These are phyloP conservation scores for Onchidella celtica DNA, from an alignment of 2,888 invertebrate species.

Conservation along the genomic window DNA sequence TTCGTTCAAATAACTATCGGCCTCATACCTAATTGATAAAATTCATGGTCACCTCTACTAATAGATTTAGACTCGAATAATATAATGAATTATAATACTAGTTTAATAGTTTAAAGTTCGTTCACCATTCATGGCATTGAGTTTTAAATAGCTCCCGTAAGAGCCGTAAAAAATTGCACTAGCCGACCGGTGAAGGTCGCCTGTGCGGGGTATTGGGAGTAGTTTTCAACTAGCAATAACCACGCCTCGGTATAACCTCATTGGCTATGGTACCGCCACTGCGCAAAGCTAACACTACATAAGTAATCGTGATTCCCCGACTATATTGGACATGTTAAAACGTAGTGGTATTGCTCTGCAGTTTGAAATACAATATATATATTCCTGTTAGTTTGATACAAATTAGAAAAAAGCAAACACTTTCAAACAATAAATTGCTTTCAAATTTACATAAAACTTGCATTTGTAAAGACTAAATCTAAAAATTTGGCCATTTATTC, in stretches of 20 bases:
- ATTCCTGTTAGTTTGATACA: no score
- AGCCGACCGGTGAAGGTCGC: slow-evolving; percentile 23
- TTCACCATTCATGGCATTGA: slow-evolving; percentile 13
- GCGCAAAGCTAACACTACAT: slow-evolving; percentile 14
- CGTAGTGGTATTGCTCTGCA: no score
- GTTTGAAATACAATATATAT: no score
- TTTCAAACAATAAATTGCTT: no score
- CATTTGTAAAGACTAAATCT: neutral
- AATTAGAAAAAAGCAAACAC: no score
- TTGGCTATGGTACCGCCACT: slow-evolving; percentile 9
- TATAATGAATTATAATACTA: no score
- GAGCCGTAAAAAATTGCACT: slow-evolving; percentile 34
- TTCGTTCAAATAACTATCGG: no score
- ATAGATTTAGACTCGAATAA: no score
- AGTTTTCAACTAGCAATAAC: neutral
- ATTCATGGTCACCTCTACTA: no score
- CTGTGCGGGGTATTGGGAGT: slow-evolving; percentile 21
- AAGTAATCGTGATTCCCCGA: neutral
- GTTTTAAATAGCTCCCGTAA: slow-evolving; percentile 24
- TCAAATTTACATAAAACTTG: neutral
- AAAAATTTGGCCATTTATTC: neutral
- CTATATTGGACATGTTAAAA: no score
- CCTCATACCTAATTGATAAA: no score
- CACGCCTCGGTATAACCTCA: neutral
- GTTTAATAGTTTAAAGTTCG: no score